These are phyloP conservation scores for Crocidura indochinensis DNA, from an alignment of 2,797 vertebrate species.

Conservation along the genomic window DNA sequence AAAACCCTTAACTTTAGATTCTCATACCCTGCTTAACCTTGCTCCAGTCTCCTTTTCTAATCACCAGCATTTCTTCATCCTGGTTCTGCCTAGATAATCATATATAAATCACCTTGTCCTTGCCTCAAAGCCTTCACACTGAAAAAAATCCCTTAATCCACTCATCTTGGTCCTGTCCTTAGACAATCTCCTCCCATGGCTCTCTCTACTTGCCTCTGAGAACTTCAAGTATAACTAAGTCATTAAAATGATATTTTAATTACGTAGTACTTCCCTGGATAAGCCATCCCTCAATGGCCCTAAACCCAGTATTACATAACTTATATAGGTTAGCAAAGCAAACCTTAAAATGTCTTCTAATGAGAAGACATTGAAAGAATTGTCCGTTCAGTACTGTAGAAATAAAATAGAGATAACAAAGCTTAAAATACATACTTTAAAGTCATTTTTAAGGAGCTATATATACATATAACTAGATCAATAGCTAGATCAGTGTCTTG, in stretches of 20 bases:
- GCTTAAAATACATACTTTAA: neutral
- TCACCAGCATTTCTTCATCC: neutral
- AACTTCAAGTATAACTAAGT: neutral
- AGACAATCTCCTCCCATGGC: neutral
- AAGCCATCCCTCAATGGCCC: neutral
- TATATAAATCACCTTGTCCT: neutral
- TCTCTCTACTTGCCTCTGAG: neutral
- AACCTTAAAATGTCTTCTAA: neutral
- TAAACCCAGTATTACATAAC: neutral
- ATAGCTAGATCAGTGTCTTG: neutral
- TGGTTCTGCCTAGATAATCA: neutral
- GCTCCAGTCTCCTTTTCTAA: neutral
- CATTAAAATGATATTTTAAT: slow-evolving; percentile 20
- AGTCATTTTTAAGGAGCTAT: slow-evolving; percentile 13
- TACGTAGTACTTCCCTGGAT: neutral
- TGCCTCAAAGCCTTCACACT: neutral
- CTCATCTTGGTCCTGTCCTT: no score
- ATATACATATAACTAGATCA: neutral
- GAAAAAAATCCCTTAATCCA: no score
- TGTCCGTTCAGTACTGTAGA: neutral
- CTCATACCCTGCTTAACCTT: neutral
- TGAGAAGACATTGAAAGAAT: slow-evolving; percentile 27
- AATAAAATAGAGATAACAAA: neutral
- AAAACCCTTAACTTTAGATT: neutral
- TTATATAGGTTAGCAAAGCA: neutral